Evolutionary conservation across 1,140 invertebrate species (phyloP).

Genomic region (Acromyrmex echinatior): DNA sequence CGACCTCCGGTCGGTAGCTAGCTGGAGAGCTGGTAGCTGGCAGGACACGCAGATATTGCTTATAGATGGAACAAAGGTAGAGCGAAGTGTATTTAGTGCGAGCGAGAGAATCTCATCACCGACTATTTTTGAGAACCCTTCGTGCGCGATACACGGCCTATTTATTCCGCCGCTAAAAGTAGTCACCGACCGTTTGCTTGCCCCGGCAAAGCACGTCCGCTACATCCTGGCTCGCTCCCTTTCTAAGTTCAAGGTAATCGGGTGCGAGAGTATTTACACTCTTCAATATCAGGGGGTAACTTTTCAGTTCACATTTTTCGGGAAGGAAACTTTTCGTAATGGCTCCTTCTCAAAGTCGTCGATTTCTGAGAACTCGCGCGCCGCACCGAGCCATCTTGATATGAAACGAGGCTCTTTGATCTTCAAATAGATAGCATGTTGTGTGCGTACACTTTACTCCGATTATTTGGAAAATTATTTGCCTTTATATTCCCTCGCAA

Average conservation of each 20-base stretch:
- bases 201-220: constrained; percentile 29
- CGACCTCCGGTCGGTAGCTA: constrained; percentile 2
- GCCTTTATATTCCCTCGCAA: not conserved
- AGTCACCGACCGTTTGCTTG: constrained; percentile 23
- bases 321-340: not conserved
- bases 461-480: constrained; percentile 31
- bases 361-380: constrained; percentile 35
- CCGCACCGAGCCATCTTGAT: not conserved
- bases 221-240: constrained; percentile 18
- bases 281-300: not conserved
- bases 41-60: constrained; percentile 22
- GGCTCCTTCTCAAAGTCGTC: constrained; percentile 21
- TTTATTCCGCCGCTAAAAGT: constrained; percentile 68
- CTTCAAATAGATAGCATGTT: constrained; percentile 30
- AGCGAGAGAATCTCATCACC: constrained; percentile 25
- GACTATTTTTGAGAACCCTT: constrained; percentile 53
- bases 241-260: constrained; percentile 63
- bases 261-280: constrained; percentile 53
- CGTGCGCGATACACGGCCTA: constrained; percentile 43
- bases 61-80: not conserved
- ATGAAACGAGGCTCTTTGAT: constrained; percentile 45
- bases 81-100: not conserved
- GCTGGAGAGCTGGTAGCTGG: too few relatives aligned
- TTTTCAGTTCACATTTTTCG: constrained; percentile 40
- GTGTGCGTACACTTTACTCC: not conserved